Percentiles rank a stretch among this genome's conserved stretches.
Conservation (phyloP, 2,797 vertebrate genomes). For the Pipistrellus kuhlii region DNA sequence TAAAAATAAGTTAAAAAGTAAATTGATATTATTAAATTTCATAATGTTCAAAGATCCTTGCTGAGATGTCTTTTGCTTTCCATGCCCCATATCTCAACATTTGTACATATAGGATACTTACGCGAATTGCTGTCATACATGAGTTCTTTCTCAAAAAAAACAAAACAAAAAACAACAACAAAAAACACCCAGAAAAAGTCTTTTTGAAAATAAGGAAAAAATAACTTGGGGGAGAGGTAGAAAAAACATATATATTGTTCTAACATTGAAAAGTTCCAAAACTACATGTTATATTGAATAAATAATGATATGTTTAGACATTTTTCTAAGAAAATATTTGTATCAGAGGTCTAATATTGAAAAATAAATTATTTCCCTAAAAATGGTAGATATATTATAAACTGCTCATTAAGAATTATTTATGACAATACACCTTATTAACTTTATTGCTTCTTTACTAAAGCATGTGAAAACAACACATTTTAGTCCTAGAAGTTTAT, state of each 20-base stretch:
- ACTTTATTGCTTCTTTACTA: slow-evolving; percentile 63
- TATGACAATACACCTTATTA: not conserved
- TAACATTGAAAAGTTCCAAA: slow-evolving; percentile 27
- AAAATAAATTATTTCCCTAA: not conserved
- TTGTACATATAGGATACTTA: slow-evolving; percentile 28
- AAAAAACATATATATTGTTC: slow-evolving; percentile 27
- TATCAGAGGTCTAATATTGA: slow-evolving; percentile 9
- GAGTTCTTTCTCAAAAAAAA: slow-evolving; percentile 25
- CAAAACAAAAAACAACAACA: too few relatives aligned
- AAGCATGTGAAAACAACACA: slow-evolving; percentile 44
- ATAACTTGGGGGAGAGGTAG: not conserved
- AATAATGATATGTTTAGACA: not conserved
- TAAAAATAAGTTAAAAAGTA: slow-evolving; percentile 46
- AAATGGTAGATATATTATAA: slow-evolving; percentile 4
- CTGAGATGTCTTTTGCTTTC: not conserved
- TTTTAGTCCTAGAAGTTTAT: slow-evolving; percentile 43
- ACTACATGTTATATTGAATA: slow-evolving; percentile 13
- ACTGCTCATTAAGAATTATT: slow-evolving; percentile 18
- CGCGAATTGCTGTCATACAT: not conserved
- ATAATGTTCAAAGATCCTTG: not conserved
- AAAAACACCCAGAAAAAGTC: not conserved
- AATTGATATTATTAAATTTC: slow-evolving; percentile 41
- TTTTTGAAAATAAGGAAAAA: slow-evolving; percentile 60
- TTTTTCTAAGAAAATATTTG: slow-evolving; percentile 33
- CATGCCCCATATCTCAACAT: not conserved